These are phyloP conservation scores for Hirtodrosophila cameraria DNA, from an alignment of 2,888 invertebrate species.

Conservation along the genomic window DNA sequence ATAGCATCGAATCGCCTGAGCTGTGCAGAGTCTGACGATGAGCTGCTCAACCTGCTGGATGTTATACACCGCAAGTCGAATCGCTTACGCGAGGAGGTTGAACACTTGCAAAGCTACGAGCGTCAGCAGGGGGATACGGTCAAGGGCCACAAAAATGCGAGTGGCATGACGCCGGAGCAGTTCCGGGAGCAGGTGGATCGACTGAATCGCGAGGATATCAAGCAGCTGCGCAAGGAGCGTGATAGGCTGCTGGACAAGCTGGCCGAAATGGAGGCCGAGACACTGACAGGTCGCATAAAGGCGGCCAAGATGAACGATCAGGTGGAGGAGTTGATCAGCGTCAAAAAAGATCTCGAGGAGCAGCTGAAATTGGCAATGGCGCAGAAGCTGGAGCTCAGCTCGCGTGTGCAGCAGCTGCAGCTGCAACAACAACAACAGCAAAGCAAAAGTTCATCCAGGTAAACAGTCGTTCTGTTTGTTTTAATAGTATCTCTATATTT, in stretches of 20 bases:
- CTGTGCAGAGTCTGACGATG: slow-evolving; percentile 88
- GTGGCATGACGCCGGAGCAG: slow-evolving; percentile 80
- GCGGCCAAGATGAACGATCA: slow-evolving; percentile 88
- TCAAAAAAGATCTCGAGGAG: slow-evolving; percentile 87
- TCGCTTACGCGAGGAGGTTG: slow-evolving; percentile 89
- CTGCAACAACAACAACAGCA: slow-evolving; percentile 70
- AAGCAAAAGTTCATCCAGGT: slow-evolving; percentile 84
- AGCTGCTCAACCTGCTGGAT: slow-evolving; percentile 93
- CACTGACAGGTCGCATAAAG: slow-evolving; percentile 87
- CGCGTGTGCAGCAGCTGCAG: slow-evolving; percentile 86
- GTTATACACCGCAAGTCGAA: slow-evolving; percentile 92
- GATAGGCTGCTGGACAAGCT: slow-evolving; percentile 90
- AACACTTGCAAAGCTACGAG: slow-evolving; percentile 86
- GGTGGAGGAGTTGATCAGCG: slow-evolving; percentile 86
- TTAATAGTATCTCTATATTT: too few relatives aligned
- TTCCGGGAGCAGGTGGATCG: slow-evolving; percentile 82
- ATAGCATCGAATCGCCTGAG: slow-evolving; percentile 81
- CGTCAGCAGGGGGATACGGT: slow-evolving; percentile 66
- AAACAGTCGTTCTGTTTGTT: slow-evolving; percentile 38
- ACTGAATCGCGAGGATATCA: slow-evolving; percentile 85
- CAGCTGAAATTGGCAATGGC: slow-evolving; percentile 86
- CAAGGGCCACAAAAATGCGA: slow-evolving; percentile 39
- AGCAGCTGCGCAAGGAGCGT: slow-evolving; percentile 88
- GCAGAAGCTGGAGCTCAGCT: slow-evolving; percentile 86
- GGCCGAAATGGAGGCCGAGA: slow-evolving; percentile 91